Base-by-base conservation (phyloP, 2,888 invertebrate genomes). In the Synergus itoensis region DNA sequence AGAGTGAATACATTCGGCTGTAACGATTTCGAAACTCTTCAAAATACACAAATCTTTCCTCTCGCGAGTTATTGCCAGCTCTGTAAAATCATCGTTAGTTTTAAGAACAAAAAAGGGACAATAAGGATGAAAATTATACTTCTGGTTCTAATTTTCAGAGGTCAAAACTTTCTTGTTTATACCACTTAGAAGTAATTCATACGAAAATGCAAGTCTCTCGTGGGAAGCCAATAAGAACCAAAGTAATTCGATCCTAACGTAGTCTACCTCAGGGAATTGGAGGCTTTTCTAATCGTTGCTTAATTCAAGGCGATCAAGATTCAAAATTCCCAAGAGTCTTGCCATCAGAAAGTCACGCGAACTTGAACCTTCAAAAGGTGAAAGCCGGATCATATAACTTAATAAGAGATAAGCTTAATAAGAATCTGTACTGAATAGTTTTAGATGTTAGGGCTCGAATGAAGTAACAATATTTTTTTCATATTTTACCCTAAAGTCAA, bases 1-100 rank as follows among this genome's bases (percentile, higher is more conserved):
- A 77, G 87, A 89, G 89, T 88, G 86, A 89, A 90, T 88, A 90
- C 91, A 91, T 91, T 90, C 90, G 91, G 90, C 86, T 82, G 84
- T 82, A 86, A 86, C 85, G 87, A 90, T 86, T 84, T 84, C 86
- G 82, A 88, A 88, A 88, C 88, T 89, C 89, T 89, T 91, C 89
- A 91, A 91, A 91, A 91, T 90, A 91, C 89, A 91, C 91, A 91
- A 90, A 90, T 90, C 88, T 87, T 83, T 83, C 80, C n/a, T 16
- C 48, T 36, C 16, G 9, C 4, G 12, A 36, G 28, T 7, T 8
- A 73, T 45, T 45, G 1, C 40, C 21, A 2, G 48, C 69, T 48
- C 14, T 36, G 36, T n/a, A 53, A 28, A 45, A 67, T 45, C 21
- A 67, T 67, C 43, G 41, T 41, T 36, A n/a, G 11, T 40, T 65